Evolutionary conservation across 2,113 vertebrate genomes (phyloP), one percentile per base, ranked within the genome.

Genomic region (Thunnus maccoyii): DNA sequence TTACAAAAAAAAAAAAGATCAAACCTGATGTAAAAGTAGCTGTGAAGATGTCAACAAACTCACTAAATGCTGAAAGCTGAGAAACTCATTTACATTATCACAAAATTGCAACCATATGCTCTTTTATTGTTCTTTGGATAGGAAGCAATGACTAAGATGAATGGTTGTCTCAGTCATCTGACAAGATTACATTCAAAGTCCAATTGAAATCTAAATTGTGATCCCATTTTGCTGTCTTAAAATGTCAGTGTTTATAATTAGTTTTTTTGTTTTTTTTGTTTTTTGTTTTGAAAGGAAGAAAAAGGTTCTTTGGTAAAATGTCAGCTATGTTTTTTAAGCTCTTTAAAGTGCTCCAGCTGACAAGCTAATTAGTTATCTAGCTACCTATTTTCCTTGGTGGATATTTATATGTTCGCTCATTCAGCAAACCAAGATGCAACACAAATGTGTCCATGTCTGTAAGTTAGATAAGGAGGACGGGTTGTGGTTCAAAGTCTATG

Each of bases 311-410:
- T 41, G 36, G 36, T 41, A 41, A 41, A 41, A 41, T 41, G 9
- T 2, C 36, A 41, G 27, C 7, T 36, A 6, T 36, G 32, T 36
- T 36, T 30, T 74, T 75, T 12, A 57, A 60, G 50, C 36, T 62
- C n/a, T 50, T 64, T 8, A 76, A 56, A 62, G 16, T 77, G 67
- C 64, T 41, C 50, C 22, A 80, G 8, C 32, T 56, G 68, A 70
- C 65, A 11, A 30, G 57, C 55, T 32, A 22, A 72, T 72, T 30
- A 79, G 54, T 51, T 32, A 20, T 36, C 16, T 7, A 25, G 47
- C 65, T 11, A 32, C 15, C 16, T 12, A 6, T 20, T 12, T 20
- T 79, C 3, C 27, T 70, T 44, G 30, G 32, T 71, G 48, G 55
- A 61, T 36, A 13, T 58, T 58, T 27, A 16, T 44, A 20, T 17